phyloP scores from a whole-genome alignment of 64 coral and sea anemone species.

The Porites lutea region DNA sequence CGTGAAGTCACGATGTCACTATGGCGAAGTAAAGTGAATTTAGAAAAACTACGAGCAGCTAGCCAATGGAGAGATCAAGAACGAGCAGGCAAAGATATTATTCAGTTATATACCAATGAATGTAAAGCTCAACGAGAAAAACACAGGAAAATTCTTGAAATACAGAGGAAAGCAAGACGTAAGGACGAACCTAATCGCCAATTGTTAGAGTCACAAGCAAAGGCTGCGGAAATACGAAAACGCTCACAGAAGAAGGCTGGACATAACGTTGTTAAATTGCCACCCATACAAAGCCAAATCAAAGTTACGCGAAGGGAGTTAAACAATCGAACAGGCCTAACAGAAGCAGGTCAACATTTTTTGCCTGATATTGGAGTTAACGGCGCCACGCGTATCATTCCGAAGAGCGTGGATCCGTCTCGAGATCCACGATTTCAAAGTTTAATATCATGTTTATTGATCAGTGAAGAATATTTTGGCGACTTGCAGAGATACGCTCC shows the following conservation, averaged over 20 bases:
- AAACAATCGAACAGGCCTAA: background rate
- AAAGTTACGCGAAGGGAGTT: background rate
- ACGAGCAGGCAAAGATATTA: constrained; percentile 17
- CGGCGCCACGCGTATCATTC: background rate
- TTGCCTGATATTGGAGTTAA: background rate
- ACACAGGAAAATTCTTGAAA: constrained; percentile 45
- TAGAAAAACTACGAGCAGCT: background rate
- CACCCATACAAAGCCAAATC: constrained; percentile 3
- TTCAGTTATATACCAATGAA: constrained; percentile 49
- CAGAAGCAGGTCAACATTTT: background rate
- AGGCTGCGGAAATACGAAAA: background rate
- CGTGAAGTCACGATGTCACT: background rate
- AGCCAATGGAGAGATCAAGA: background rate
- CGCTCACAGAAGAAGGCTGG: background rate
- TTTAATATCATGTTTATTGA: constrained; percentile 53
- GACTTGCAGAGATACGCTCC: constrained; percentile 62
- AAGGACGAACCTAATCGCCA: constrained; percentile 2
- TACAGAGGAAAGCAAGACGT: constrained; percentile 35
- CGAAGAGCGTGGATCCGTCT: background rate
- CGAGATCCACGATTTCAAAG: constrained; percentile 61
- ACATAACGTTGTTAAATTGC: background rate
- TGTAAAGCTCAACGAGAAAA: constrained; percentile 30
- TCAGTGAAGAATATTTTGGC: constrained; percentile 13
- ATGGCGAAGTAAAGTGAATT: background rate
- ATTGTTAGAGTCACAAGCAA: background rate